Conservation (phyloP, 2,888 invertebrate genomes). For the Gymnosoma rotundatum region DNA sequence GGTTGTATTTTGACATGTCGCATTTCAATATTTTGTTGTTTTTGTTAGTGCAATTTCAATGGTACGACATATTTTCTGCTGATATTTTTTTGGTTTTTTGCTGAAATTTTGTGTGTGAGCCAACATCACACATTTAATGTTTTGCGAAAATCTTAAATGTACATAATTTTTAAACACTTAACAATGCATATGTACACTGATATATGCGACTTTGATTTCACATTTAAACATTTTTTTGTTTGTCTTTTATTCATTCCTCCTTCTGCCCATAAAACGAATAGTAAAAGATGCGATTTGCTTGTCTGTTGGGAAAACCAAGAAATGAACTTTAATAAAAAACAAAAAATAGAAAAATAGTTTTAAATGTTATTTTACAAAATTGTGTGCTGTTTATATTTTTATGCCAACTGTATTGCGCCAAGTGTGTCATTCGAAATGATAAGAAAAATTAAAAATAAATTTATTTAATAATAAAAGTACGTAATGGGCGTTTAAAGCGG, state of each 20-base stretch:
- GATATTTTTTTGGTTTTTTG: neutral
- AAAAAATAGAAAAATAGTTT: neutral
- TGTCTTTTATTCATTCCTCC: neutral
- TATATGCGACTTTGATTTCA: slow-evolving; percentile 27
- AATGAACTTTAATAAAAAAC: neutral
- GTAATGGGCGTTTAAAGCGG: no score
- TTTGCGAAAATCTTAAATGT: slow-evolving; percentile 40
- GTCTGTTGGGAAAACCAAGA: slow-evolving; percentile 11
- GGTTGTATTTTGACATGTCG: slow-evolving; percentile 46
- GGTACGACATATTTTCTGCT: slow-evolving; percentile 31
- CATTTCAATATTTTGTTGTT: slow-evolving; percentile 46
- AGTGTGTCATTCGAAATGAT: slow-evolving; percentile 43
- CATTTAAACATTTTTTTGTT: slow-evolving; percentile 33
- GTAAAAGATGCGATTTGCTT: slow-evolving; percentile 29
- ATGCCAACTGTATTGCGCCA: slow-evolving; percentile 46
- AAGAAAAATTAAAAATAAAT: slow-evolving; percentile 4
- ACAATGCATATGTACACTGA: neutral
- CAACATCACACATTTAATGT: neutral
- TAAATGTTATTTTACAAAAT: slow-evolving; percentile 15
- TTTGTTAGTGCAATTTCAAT: slow-evolving; percentile 17
- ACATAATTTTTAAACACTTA: slow-evolving; percentile 54
- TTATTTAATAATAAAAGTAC: no score
- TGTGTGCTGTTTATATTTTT: slow-evolving; percentile 16
- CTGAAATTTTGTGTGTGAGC: neutral
- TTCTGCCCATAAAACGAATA: neutral